Evolutionary conservation across 2,888 invertebrate species (phyloP).

Genomic region (Drosophila sordidula): DNA sequence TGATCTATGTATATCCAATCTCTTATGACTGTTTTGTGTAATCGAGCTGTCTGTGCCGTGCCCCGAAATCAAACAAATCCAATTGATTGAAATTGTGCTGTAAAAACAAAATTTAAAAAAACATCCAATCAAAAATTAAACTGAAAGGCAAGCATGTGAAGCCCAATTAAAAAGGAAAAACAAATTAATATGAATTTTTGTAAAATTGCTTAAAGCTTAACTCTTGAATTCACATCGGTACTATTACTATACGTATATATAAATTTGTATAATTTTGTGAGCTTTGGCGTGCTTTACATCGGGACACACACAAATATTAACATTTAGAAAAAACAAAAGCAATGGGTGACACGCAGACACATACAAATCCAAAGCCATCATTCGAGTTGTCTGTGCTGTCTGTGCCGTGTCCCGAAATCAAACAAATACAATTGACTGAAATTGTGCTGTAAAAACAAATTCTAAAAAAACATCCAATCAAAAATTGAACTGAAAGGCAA

Average conservation of each 20-base stretch:
- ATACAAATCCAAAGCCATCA: slow-evolving; percentile 54
- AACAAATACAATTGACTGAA: no score
- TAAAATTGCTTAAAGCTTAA: slow-evolving; percentile 62
- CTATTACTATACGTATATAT: slow-evolving; percentile 28
- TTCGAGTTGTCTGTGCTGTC: no score
- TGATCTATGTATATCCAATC: slow-evolving; percentile 39
- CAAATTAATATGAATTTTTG: slow-evolving; percentile 57
- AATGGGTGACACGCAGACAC: slow-evolving; percentile 21
- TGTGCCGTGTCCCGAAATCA: no score
- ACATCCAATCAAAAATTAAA: slow-evolving; percentile 36
- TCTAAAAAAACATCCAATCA: slow-evolving; percentile 21
- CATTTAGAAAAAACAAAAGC: not conserved
- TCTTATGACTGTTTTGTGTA: slow-evolving; percentile 47
- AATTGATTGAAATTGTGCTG: slow-evolving; percentile 49
- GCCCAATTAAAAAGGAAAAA: slow-evolving; percentile 23
- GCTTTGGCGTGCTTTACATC: slow-evolving; percentile 38
- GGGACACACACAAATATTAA: slow-evolving; percentile 8
- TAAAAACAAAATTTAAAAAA: slow-evolving; percentile 9
- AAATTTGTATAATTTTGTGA: slow-evolving; percentile 4
- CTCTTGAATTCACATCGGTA: slow-evolving; percentile 53
- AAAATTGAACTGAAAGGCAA: slow-evolving; percentile 45
- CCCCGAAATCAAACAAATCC: slow-evolving; percentile 43
- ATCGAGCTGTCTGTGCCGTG: slow-evolving; percentile 43
- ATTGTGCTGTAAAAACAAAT: no score
- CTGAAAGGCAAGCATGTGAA: slow-evolving; percentile 33